Conservation (phyloP, 2,797 vertebrate species). For the Clarias fuscus region DNA sequence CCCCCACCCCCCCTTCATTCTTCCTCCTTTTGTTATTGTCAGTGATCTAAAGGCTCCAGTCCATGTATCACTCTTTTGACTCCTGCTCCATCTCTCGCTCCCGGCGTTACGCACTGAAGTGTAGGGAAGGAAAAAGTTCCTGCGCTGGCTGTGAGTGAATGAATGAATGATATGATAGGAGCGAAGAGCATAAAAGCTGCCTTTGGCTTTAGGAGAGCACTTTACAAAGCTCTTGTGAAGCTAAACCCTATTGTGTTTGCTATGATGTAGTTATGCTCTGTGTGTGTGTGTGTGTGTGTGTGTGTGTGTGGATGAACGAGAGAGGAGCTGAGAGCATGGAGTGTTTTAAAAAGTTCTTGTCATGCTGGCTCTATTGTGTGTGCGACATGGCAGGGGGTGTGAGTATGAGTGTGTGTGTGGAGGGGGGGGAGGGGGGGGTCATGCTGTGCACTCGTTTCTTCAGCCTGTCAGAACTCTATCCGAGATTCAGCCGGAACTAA, state of each 20-base stretch:
- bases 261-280: slow-evolving; percentile 48
- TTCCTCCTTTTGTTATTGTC: background rate
- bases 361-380: slow-evolving; percentile 74
- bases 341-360: slow-evolving; percentile 78
- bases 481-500: slow-evolving; percentile 98
- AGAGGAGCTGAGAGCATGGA: slow-evolving; percentile 44
- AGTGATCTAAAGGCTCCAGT: background rate
- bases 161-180: slow-evolving; percentile 53
- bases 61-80: background rate
- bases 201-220: slow-evolving; percentile 46
- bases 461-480: slow-evolving; percentile 97
- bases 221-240: slow-evolving; percentile 52
- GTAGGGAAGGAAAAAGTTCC: background rate
- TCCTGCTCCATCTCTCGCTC: background rate
- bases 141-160: slow-evolving; percentile 26
- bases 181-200: slow-evolving; percentile 56
- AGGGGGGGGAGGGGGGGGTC: slow-evolving; percentile 62
- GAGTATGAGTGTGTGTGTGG: slow-evolving; percentile 35
- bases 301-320: background rate
- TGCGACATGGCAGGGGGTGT: slow-evolving; percentile 62
- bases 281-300: background rate
- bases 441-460: slow-evolving; percentile 85
- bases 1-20: no score
- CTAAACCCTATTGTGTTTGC: slow-evolving; percentile 39
- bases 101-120: background rate